Conservation (phyloP, 2,113 vertebrate genomes). For the Protobothrops flavoviridis region DNA sequence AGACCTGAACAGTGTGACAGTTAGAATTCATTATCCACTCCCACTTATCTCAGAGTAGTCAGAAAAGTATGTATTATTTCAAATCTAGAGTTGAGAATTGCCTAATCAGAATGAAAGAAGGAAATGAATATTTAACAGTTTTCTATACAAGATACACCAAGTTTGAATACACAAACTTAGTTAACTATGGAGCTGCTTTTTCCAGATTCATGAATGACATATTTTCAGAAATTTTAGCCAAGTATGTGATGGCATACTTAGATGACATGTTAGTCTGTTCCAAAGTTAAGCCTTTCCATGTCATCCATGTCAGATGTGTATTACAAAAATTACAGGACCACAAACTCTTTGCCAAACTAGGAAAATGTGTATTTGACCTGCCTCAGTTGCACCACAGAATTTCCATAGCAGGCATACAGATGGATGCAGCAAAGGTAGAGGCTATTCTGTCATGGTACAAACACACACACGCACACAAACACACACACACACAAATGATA, state of each 20-base stretch:
- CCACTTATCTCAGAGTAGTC: background rate
- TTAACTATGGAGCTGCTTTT: background rate
- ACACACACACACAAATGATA: background rate
- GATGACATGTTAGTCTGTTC: no score
- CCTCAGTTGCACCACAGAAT: background rate
- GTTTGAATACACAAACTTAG: background rate
- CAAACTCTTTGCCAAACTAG: background rate
- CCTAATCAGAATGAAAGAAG: background rate
- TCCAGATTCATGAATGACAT: background rate
- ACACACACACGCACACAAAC: background rate
- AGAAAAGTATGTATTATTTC: background rate
- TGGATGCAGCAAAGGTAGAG: background rate
- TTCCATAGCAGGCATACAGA: background rate
- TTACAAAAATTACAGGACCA: background rate
- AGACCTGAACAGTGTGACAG: background rate
- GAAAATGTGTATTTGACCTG: background rate
- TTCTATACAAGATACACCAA: background rate
- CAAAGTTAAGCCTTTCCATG: no score
- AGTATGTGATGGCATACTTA: background rate
- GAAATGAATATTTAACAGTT: background rate
- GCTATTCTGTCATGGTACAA: background rate
- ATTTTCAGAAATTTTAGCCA: background rate
- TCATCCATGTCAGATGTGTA: background rate
- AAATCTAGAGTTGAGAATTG: background rate
- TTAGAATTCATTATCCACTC: background rate